Base-by-base conservation (phyloP, 1,140 invertebrate species). In the Trichomalopsis sarcophagae region DNA sequence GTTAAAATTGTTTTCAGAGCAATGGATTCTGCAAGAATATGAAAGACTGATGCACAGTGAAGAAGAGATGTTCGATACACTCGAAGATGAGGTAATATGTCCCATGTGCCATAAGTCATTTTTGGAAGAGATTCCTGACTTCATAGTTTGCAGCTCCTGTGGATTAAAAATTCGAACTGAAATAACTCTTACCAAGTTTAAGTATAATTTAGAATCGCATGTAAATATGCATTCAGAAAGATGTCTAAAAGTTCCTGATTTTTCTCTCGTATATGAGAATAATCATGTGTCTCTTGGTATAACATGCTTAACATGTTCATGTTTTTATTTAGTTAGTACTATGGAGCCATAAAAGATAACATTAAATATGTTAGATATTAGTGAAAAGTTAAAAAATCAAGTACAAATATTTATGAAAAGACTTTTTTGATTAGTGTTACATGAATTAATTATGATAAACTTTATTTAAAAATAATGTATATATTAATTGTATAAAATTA, bases 21-120 rank as follows among this genome's bases (percentile, higher is more conserved):
- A 90, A 87, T 93, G 91, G 92, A 90, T 93, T 40, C 27, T 92
- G 6, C 40, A 88, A 84, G 92, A 93, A 84, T 93, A 92, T 77
- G 91, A 93, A 36, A 90, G 78, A 85, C 81, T 92, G 68, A 71
- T 89, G 13, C 79, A 87, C 14, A 87, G 89, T 2, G 92, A 93
- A 82, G 86, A 90, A 21, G 76, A 90, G 62, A 87, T 89, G 66
- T 81, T 90, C 30, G 76, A 87, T 33, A 86, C 87, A 13, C 11
- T 68, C 2, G 62, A 85, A n/a, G 78, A 85, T 55, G 74, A 88
- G 69, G 87, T 91, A 2, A 87, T 91, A 68, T 92, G 92, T 89
- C 92, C 91, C 7, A 87, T 90, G 33, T 93, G 92, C 69, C 90
- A 91, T 85, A 89, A 82, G 87, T 76, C 84, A 36, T 71, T 85